Base-by-base conservation (phyloP, 2,113 vertebrate species). In the Plecotus auritus region DNA sequence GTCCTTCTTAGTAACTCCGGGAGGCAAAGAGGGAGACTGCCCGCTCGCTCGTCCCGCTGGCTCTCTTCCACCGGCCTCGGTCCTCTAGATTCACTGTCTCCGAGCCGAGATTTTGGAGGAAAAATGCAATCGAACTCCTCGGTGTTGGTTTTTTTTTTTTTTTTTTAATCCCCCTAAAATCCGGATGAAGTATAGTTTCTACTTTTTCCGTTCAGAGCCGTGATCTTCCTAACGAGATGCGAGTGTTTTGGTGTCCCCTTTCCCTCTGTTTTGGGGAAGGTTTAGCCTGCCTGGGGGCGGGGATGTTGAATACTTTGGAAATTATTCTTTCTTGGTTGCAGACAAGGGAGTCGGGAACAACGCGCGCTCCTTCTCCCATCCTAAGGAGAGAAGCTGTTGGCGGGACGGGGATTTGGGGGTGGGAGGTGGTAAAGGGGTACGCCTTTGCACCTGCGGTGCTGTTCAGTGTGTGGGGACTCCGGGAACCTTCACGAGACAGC, bases 401-500 rank as follows among this genome's bases (percentile, higher is more conserved):
- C 90, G 90, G 97, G 97, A 95, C 93, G 35, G 85, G 89, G 91
- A 42, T 87, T 87, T 72, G 59, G 47, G 80, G 85, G 59, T 61
- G 35, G 77, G 14, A 84, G 84, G 81, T 56, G 70, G 84, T 80
- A 45, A 64, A 88, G 82, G 93, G 93, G 93, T 90, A 82, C 61
- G 96, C 85, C 56, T 93, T 85, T 95, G 96, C 97, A 97, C 97
- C 97, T 97, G 97, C 97, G 92, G 92, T 91, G 96, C 69, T 11
- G 86, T 78, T 61, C 56, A n/a, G 92, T 61, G 51, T 88, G 92
- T 42, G 45, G 90, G 72, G 84, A 83, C 94, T 81, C 67, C 5
- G 66, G 76, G 92, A 74, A 35, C 70, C 82, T 92, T 87, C 78
- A 9, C 85, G 83, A 91, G 93, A 90, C 90, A 49, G 95, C 85